Evolutionary conservation across 2,797 vertebrate species (phyloP).

Genomic region (Leucoraja ocellata): DNA sequence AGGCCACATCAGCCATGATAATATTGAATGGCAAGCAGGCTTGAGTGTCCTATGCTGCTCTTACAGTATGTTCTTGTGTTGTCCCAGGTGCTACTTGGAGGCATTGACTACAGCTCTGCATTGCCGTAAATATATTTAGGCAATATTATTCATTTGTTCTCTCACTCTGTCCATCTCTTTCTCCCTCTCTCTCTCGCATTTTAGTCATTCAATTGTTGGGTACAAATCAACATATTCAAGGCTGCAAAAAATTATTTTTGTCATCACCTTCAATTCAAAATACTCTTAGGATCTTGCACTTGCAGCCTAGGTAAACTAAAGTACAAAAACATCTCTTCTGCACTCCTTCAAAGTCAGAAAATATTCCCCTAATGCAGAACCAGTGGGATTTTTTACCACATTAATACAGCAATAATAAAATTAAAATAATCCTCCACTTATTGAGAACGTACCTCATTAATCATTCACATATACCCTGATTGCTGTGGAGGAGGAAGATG

Average conservation of each 20-base stretch:
- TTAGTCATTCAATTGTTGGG: not conserved
- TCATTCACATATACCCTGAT: not conserved
- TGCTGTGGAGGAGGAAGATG: not conserved
- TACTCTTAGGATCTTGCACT: not conserved
- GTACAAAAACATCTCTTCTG: not conserved
- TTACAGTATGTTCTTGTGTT: too few species aligned
- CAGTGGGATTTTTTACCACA: not conserved
- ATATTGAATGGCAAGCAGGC: too few species aligned
- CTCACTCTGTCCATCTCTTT: not conserved
- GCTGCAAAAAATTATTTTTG: not conserved
- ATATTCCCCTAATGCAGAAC: not conserved
- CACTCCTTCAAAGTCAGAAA: not conserved
- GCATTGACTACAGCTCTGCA: not conserved
- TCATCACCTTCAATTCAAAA: not conserved
- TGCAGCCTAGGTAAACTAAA: not conserved
- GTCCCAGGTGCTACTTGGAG: too few species aligned
- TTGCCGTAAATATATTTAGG: not conserved
- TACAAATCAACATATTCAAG: not conserved
- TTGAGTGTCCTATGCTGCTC: too few species aligned
- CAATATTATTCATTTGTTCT: not conserved
- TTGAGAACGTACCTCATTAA: not conserved
- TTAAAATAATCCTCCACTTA: not conserved
- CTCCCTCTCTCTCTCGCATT: not conserved
- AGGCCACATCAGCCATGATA: too few species aligned
- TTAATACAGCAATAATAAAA: not conserved